Percentiles rank a stretch among this genome's conserved stretches.
Conservation (phyloP, 1,140 invertebrate species). For the Eubasilissa regina region DNA sequence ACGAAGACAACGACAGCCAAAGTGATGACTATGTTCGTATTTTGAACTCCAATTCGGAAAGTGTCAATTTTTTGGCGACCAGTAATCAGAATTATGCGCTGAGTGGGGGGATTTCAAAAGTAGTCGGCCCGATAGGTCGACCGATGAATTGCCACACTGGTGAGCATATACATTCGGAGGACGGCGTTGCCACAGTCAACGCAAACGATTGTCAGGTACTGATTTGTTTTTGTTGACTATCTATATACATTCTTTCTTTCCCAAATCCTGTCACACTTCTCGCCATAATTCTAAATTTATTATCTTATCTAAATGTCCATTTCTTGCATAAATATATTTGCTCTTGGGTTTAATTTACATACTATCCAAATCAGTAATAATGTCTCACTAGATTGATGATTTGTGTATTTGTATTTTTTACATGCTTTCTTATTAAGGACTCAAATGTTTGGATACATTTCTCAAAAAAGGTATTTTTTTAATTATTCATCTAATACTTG, state of each 20-base stretch:
- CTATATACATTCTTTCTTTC: neutral
- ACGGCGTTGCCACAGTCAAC: constrained; percentile 24
- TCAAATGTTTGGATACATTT: constrained; percentile 28
- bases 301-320: too few species aligned
- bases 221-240: neutral
- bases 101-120: constrained; percentile 34
- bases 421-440: constrained; percentile 40
- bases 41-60: constrained; percentile 7
- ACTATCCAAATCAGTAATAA: too few species aligned
- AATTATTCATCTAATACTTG: too few species aligned
- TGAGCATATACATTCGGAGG: constrained; percentile 20
- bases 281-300: too few species aligned
- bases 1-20: constrained; percentile 7
- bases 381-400: neutral
- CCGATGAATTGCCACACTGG: constrained; percentile 35
- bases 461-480: neutral
- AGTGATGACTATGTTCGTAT: neutral
- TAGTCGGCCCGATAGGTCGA: constrained; percentile 47
- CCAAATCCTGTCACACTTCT: neutral
- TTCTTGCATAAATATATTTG: too few species aligned
- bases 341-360: too few species aligned
- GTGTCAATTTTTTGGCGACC: neutral
- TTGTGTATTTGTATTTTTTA: constrained; percentile 6
- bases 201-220: constrained; percentile 48
- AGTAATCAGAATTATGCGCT: neutral